phyloP scores from a whole-genome alignment of 2,888 invertebrate genomes.

The Salticus scenicus region DNA sequence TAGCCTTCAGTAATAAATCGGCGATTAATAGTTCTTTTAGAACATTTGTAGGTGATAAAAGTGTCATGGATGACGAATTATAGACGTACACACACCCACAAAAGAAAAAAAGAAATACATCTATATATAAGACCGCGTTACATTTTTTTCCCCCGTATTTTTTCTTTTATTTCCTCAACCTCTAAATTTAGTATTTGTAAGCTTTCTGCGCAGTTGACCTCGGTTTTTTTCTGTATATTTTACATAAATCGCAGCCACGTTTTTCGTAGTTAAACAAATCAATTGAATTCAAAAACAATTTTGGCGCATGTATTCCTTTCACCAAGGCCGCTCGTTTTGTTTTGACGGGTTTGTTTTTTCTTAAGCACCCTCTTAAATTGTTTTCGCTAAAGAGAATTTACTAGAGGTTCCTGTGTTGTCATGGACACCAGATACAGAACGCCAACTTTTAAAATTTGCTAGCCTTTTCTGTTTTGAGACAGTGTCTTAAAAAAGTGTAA shows the following conservation, averaged over 20 bases:
- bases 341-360: not conserved
- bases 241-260: not conserved
- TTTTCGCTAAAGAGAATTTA: no score
- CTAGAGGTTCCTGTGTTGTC: no score
- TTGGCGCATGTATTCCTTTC: not conserved
- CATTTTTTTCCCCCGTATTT: no score
- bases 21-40: not conserved
- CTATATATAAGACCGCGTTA: not conserved
- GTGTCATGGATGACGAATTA: not conserved
- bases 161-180: no score
- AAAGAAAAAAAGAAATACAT: not conserved
- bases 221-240: not conserved
- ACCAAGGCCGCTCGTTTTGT: not conserved
- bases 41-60: not conserved
- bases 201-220: not conserved
- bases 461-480: no score
- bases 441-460: no score
- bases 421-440: no score
- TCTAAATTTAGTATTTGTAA: not conserved
- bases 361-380: no score
- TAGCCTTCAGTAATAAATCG: not conserved
- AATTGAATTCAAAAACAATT: conserved; percentile 16
- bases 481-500: no score
- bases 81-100: no score
- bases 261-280: not conserved